A percentile compares a stretch with the other conserved stretches of the same genome.
Conservation (phyloP, 2,797 vertebrate species). For the Calcarius lapponicus region DNA sequence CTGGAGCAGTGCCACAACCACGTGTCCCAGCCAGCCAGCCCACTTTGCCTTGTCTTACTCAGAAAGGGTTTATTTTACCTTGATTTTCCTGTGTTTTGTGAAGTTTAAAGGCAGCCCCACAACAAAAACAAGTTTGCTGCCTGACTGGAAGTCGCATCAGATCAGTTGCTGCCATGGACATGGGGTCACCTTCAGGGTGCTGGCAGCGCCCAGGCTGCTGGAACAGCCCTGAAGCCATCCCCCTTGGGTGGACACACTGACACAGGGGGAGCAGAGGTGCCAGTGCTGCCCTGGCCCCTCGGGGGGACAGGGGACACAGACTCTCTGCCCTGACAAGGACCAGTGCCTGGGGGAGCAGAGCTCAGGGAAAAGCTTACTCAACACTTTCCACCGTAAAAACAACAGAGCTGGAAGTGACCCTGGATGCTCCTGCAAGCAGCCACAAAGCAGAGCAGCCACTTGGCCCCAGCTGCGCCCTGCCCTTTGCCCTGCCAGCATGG, state of each 20-base stretch:
- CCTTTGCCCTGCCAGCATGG: background rate
- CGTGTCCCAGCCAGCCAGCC: background rate
- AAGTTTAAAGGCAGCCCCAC: background rate
- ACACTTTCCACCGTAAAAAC: background rate
- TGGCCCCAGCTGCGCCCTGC: background rate
- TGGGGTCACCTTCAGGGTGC: background rate
- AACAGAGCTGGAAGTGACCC: background rate
- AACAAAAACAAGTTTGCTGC: background rate
- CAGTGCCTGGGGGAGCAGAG: background rate
- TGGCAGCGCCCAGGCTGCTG: background rate
- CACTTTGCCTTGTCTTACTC: background rate
- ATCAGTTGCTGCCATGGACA: accelerated
- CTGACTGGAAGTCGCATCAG: accelerated
- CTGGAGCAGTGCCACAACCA: background rate
- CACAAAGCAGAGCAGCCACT: background rate
- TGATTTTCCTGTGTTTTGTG: background rate
- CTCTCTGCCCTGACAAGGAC: background rate
- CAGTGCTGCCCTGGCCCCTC: background rate
- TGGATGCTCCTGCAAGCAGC: background rate
- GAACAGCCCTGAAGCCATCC: accelerated
- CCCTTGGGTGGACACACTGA: background rate
- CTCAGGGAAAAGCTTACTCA: background rate
- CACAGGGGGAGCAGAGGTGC: background rate
- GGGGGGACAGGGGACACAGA: background rate
- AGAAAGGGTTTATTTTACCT: background rate